phyloP scores from a whole-genome alignment of 2,888 invertebrate species.

The Apamea sordens region DNA sequence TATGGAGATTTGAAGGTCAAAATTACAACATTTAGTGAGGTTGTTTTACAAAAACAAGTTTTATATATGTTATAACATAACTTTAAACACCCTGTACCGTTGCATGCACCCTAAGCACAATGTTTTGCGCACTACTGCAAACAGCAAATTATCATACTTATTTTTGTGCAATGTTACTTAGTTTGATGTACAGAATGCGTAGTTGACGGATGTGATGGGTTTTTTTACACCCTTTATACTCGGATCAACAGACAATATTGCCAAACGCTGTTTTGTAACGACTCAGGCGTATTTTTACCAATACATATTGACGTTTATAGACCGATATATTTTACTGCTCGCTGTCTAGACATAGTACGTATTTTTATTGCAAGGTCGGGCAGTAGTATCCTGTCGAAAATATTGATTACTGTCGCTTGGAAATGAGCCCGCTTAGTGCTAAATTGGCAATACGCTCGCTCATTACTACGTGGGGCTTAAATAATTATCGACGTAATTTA shows the following conservation, averaged over 20 bases:
- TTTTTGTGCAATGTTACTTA: not conserved
- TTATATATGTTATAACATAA: not conserved
- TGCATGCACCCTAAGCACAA: not conserved
- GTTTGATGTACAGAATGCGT: not conserved
- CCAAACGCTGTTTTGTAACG: not conserved
- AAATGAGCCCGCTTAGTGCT: conserved; percentile 18
- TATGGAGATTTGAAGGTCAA: too few relatives aligned
- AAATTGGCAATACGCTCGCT: conserved; percentile 29
- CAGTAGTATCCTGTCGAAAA: not conserved
- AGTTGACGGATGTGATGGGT: not conserved
- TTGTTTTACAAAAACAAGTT: not conserved
- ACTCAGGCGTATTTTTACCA: not conserved
- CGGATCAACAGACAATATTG: not conserved
- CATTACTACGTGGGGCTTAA: conserved; percentile 5
- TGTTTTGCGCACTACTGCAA: not conserved
- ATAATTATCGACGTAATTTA: conserved; percentile 9
- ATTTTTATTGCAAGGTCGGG: not conserved
- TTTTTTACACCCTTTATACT: not conserved
- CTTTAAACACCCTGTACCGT: not conserved
- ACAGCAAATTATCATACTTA: not conserved
- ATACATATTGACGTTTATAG: not conserved
- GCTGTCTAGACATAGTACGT: not conserved
- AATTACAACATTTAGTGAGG: not conserved
- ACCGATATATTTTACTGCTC: not conserved
- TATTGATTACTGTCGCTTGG: conserved; percentile 5